Conservation (phyloP, 2,888 invertebrate species). For the Neuroscelio doddi region DNA sequence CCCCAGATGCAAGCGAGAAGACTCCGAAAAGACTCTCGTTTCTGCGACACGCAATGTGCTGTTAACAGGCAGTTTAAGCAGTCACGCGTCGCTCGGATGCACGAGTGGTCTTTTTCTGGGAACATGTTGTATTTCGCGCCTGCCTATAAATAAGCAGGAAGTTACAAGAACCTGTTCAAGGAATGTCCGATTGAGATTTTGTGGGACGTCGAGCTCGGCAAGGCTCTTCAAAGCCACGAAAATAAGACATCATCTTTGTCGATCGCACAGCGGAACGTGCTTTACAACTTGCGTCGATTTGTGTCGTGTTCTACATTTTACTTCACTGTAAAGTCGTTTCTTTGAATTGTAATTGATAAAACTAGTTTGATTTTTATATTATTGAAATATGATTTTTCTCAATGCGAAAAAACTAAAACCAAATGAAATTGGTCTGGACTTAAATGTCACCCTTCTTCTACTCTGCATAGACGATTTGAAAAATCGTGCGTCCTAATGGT, state of each 20-base stretch:
- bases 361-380: no score
- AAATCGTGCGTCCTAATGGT: constrained; percentile 67
- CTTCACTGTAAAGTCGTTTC: not conserved
- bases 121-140: constrained; percentile 29
- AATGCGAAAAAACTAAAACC: no score
- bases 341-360: no score
- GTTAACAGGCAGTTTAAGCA: constrained; percentile 63
- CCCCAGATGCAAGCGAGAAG: constrained; percentile 27
- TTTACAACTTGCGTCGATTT: constrained; percentile 29
- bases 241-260: constrained; percentile 29
- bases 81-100: constrained; percentile 62
- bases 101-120: constrained; percentile 40
- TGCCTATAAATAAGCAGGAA: constrained; percentile 35
- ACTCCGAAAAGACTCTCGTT: constrained; percentile 29
- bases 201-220: constrained; percentile 20
- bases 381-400: no score
- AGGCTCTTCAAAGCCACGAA: constrained; percentile 13
- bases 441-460: constrained; percentile 26
- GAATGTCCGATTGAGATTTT: not conserved
- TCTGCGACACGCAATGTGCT: constrained; percentile 46
- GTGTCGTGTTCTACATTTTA: not conserved
- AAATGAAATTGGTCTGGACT: no score
- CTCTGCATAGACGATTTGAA: constrained; percentile 58
- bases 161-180: constrained; percentile 1
- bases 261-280: constrained; percentile 32